Evolutionary conservation across 2,797 vertebrate genomes (phyloP), one percentile per base, ranked within the genome.

Genomic region (Molossus alvarezi): DNA sequence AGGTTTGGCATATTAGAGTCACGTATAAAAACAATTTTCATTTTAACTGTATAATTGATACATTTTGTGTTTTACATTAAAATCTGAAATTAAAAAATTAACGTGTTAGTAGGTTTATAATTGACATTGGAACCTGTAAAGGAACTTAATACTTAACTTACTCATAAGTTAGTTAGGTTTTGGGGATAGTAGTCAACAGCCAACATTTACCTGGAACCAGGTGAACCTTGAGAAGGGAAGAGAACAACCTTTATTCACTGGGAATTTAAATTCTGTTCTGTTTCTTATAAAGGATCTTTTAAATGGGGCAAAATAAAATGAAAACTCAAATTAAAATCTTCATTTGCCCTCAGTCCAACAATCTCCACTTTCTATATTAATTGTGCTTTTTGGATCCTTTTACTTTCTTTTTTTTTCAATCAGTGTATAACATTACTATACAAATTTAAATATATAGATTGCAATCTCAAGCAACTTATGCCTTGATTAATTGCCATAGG

Each of bases 361-460:
- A 8, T 8, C 15, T 89, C 58, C 15, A 45, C 12, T 82, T 73
- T 90, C 58, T 89, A 9, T 79, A 83, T 14, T 5, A 37, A 21
- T 27, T 88, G 25, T 82, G 5, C 6, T 67, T 85, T 80, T 17
- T 6, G 9, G 9, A 37, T 37, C 6, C 57, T 53, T 77, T 33
- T 37, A 13, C 48, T 67, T 57, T 48, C 25, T 41, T 64, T 83
- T 45, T 45, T 33, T n/a, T 23, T 84, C 53, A 60, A 1, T 79
- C 20, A 57, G 15, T 53, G 23, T 20, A 71, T 29, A 82, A 88
- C 21, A 82, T 37, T 79, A 29, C 13, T 88, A 60, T 80, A 84
- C 8, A 96, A 93, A 89, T 87, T 48, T 91, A 94, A 88, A 88
- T 27, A 79, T 6, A n/a, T 17, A 90, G 64, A n/a, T 29, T 79